A percentile compares a stretch with the other conserved stretches of the same genome.
Evolutionary conservation across 2,888 invertebrate genomes (phyloP).

Genomic region (Crematogaster levior): DNA sequence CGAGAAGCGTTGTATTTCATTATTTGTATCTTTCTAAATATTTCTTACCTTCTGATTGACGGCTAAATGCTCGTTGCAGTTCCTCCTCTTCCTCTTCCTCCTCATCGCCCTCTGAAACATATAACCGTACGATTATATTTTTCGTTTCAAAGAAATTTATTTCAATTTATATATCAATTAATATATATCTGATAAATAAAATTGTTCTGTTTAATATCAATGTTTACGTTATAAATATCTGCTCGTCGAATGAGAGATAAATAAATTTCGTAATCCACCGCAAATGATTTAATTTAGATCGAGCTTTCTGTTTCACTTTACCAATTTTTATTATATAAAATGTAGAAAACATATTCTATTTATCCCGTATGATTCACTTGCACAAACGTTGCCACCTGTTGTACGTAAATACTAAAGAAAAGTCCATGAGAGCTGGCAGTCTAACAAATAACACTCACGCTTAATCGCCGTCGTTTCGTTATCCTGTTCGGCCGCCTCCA

Average conservation of each 20-base stretch:
- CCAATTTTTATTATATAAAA: slow-evolving; percentile 10
- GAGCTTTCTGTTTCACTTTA: background rate
- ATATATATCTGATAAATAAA: background rate
- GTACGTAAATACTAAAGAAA: slow-evolving; percentile 55
- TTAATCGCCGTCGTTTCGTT: slow-evolving; percentile 78
- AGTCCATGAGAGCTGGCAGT: slow-evolving; percentile 45
- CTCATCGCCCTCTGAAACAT: slow-evolving; percentile 74
- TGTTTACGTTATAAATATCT: background rate
- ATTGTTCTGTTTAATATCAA: background rate
- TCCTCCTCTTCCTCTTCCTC: slow-evolving; percentile 80
- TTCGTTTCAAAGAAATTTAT: background rate
- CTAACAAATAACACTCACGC: slow-evolving; percentile 74
- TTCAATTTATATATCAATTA: slow-evolving; percentile 10
- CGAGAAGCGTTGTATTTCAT: background rate
- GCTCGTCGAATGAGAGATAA: background rate
- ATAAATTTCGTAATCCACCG: background rate
- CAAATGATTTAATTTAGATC: slow-evolving; percentile 9
- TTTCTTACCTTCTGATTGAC: slow-evolving; percentile 78
- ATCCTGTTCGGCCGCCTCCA: slow-evolving; percentile 79
- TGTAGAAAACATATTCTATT: background rate
- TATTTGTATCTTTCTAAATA: background rate
- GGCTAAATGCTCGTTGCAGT: slow-evolving; percentile 80
- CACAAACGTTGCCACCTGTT: slow-evolving; percentile 50
- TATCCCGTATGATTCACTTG: slow-evolving; percentile 23
- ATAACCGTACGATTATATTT: background rate